Conservation (phyloP, 2,113 vertebrate species). For the Peromyscus maniculatus region DNA sequence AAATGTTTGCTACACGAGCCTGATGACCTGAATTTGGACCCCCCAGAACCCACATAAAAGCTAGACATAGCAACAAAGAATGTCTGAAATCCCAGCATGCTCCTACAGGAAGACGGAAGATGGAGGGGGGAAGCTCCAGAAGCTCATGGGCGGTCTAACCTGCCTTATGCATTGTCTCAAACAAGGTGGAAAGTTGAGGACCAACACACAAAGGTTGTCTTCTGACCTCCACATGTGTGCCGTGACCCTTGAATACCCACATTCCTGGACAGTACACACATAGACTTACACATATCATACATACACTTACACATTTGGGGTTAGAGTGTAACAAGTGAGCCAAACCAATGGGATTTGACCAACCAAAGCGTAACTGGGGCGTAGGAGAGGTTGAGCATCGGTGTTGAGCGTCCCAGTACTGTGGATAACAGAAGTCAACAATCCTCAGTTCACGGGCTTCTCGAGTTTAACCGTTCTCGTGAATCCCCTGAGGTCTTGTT, state of each 20-base stretch:
- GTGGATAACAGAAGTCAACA: neutral
- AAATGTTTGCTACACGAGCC: neutral
- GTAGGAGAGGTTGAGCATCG: neutral
- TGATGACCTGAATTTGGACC: neutral
- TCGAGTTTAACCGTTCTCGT: rapidly evolving
- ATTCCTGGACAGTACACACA: neutral
- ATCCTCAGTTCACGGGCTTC: neutral
- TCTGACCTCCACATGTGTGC: neutral
- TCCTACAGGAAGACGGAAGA: neutral
- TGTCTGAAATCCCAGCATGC: neutral
- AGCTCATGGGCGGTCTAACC: neutral
- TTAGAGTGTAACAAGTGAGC: neutral
- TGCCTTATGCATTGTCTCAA: neutral
- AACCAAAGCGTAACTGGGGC: neutral
- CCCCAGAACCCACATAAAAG: neutral
- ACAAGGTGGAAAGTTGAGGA: neutral
- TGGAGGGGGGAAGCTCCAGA: neutral
- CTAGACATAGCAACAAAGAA: neutral
- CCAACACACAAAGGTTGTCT: neutral
- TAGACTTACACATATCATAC: neutral
- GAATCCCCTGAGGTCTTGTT: neutral
- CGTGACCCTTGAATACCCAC: neutral
- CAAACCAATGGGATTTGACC: neutral
- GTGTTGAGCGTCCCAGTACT: too few species aligned
- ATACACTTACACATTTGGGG: neutral